A percentile compares a stretch with the other conserved stretches of the same genome.
These are phyloP conservation scores for Pogonognathellus flavescens DNA, from an alignment of 1,140 invertebrate genomes.

Conservation along the genomic window DNA sequence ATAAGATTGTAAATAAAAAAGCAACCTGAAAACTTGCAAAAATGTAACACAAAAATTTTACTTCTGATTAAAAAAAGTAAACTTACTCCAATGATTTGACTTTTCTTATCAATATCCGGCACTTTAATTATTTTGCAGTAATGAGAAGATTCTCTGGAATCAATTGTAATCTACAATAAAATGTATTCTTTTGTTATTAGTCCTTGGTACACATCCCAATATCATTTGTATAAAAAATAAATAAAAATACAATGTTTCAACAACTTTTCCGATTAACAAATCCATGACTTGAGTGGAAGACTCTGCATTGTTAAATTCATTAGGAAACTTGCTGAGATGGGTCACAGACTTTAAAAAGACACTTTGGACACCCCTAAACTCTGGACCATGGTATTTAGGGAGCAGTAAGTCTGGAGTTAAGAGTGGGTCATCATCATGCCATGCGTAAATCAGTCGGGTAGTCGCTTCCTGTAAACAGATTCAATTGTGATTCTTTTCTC, in stretches of 20 bases:
- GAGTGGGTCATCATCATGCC: not conserved
- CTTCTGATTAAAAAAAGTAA: slow-evolving; percentile 1
- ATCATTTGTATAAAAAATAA: too few relatives aligned
- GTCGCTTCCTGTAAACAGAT: slow-evolving; percentile 13
- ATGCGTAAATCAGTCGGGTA: slow-evolving; percentile 11
- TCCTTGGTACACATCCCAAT: too few relatives aligned
- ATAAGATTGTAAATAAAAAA: too few relatives aligned
- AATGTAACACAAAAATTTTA: not conserved
- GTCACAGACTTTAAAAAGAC: not conserved
- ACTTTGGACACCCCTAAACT: not conserved
- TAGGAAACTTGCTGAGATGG: not conserved
- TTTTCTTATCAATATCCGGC: not conserved
- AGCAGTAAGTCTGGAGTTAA: not conserved
- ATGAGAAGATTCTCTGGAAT: not conserved
- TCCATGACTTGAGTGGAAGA: not conserved
- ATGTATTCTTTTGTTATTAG: too few relatives aligned
- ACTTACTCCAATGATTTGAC: slow-evolving; percentile 26
- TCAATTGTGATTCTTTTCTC: too few relatives aligned
- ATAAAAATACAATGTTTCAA: too few relatives aligned
- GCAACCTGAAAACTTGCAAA: too few relatives aligned
- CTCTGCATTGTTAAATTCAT: not conserved
- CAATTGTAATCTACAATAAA: not conserved
- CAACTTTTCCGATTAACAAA: not conserved
- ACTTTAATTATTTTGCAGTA: slow-evolving; percentile 34
- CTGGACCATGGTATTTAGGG: not conserved